phyloP scores from a whole-genome alignment of 2,797 vertebrate genomes.

The Lemur catta region DNA sequence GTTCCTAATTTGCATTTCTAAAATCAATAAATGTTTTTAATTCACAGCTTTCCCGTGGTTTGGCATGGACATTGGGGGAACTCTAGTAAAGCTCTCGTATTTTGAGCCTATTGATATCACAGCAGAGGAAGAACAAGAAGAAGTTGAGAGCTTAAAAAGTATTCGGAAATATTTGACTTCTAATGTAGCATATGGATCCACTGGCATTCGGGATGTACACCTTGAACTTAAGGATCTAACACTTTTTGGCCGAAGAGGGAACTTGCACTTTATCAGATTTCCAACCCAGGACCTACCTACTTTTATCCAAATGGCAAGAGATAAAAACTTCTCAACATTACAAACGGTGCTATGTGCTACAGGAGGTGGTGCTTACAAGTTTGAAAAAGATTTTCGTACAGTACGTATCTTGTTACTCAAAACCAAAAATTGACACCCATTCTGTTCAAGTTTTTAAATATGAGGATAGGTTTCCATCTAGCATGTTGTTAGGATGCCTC shows the following conservation, averaged over 20 bases:
- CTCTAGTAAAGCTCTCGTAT: slow-evolving; percentile 91
- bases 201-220: slow-evolving; percentile 92
- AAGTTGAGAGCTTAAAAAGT: slow-evolving; percentile 92
- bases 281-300: slow-evolving; percentile 92
- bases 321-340: slow-evolving; percentile 93
- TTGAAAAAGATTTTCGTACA: slow-evolving; percentile 92
- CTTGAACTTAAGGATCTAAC: slow-evolving; percentile 91
- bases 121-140: slow-evolving; percentile 92
- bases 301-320: slow-evolving; percentile 93
- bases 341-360: slow-evolving; percentile 93
- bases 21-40: not conserved
- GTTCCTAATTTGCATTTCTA: not conserved
- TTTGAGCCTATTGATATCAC: slow-evolving; percentile 93
- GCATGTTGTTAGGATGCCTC: fast-evolving
- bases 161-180: slow-evolving; percentile 92
- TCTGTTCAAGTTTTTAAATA: slow-evolving; percentile 3
- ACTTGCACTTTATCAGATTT: slow-evolving; percentile 93
- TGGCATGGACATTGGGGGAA: slow-evolving; percentile 93
- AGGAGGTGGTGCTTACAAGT: slow-evolving; percentile 91
- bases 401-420: slow-evolving; percentile 82
- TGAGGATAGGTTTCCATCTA: not conserved
- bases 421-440: not conserved
- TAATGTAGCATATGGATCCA: slow-evolving; percentile 91
- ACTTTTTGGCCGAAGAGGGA: slow-evolving; percentile 89
- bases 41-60: slow-evolving; percentile 92